A percentile compares a stretch with the other conserved stretches of the same genome.
These are phyloP conservation scores for Columba livia DNA, from an alignment of 2,113 vertebrate genomes.

Conservation along the genomic window DNA sequence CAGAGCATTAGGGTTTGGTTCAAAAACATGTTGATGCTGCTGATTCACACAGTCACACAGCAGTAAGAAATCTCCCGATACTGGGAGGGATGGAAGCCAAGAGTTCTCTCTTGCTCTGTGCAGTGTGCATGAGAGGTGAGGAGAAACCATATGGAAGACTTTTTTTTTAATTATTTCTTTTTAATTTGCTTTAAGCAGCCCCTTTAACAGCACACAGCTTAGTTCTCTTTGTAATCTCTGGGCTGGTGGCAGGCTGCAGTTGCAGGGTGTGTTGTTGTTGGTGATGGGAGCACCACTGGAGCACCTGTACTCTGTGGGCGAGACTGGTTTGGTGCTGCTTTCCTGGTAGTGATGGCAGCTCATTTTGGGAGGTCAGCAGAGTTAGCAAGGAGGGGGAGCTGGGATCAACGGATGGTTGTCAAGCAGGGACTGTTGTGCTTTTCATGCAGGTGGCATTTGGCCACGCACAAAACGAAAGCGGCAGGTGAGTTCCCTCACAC, in stretches of 20 bases:
- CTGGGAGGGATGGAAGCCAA: neutral
- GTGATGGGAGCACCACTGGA: neutral
- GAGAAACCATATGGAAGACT: neutral
- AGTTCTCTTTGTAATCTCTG: neutral
- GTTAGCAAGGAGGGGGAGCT: neutral
- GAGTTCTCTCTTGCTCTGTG: neutral
- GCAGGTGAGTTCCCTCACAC: neutral
- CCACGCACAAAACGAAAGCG: neutral
- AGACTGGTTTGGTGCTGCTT: constrained; percentile 10
- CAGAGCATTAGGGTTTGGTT: neutral
- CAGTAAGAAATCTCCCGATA: neutral
- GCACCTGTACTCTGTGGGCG: neutral
- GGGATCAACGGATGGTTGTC: neutral
- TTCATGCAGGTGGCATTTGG: neutral
- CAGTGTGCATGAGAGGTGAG: fast-evolving
- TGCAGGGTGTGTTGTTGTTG: neutral
- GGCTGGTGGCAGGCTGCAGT: neutral
- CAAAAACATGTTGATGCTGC: neutral
- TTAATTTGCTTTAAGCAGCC: neutral
- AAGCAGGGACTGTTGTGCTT: neutral
- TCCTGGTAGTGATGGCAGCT: neutral
- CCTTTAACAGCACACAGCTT: neutral
- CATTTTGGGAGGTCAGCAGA: neutral
- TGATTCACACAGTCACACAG: neutral
- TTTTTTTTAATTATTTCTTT: neutral